Conservation (phyloP, 2,888 invertebrate species). For the Sepioteuthis lessoniana region DNA sequence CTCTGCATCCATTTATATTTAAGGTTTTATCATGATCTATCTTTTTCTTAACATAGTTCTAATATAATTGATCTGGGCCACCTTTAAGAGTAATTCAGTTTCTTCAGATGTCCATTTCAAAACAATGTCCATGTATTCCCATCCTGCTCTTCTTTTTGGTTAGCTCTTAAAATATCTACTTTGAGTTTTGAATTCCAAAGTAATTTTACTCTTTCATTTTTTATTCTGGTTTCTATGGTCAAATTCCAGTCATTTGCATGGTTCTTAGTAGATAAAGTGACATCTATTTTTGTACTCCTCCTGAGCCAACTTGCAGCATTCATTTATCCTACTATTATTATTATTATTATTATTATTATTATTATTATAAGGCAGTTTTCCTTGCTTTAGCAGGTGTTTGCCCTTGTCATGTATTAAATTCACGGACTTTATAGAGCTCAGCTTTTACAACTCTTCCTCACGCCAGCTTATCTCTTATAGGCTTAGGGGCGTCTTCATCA, state of each 20-base stretch:
- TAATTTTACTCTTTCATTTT: too few relatives aligned
- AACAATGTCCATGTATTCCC: too few relatives aligned
- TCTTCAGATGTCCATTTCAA: too few relatives aligned
- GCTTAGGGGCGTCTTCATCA: constrained; percentile 33
- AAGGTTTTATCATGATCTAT: too few relatives aligned
- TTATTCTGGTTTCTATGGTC: not conserved
- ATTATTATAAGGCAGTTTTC: not conserved
- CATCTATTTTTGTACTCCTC: not conserved
- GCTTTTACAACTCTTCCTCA: constrained; percentile 9
- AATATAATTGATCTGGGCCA: too few relatives aligned
- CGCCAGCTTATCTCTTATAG: constrained; percentile 21
- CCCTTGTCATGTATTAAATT: not conserved
- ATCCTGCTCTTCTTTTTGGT: too few relatives aligned
- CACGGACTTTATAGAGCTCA: not conserved
- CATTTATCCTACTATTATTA: not conserved
- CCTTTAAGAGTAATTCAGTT: too few relatives aligned
- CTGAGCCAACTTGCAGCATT: not conserved
- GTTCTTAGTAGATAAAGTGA: not conserved
- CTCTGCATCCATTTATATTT: too few relatives aligned
- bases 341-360: not conserved
- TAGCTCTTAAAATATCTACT: too few relatives aligned
- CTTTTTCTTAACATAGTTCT: too few relatives aligned
- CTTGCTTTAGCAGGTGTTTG: constrained; percentile 20
- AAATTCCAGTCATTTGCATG: not conserved
- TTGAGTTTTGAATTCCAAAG: too few relatives aligned